phyloP scores from a whole-genome alignment of 2,113 vertebrate species.

The Blennius ocellaris region DNA sequence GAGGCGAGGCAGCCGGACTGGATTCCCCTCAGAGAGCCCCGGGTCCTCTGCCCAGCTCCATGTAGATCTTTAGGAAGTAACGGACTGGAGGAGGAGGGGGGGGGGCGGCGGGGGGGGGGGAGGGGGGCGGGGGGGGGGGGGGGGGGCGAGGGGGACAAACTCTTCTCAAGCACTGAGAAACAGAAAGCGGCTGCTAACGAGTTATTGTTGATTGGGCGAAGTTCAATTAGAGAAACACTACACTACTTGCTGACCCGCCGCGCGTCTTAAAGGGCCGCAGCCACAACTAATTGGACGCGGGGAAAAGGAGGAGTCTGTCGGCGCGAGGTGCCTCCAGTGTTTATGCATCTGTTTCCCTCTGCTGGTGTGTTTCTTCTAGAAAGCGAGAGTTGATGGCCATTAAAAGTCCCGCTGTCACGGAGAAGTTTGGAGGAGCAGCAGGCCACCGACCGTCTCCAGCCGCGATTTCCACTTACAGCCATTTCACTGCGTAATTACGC shows the following conservation, averaged over 20 bases:
- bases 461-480: constrained; percentile 14
- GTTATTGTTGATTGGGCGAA: constrained; percentile 88
- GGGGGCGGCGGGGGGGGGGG: constrained; percentile 71
- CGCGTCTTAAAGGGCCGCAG: constrained; percentile 88
- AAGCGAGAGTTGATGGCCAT: constrained; percentile 66
- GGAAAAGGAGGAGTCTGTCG: constrained; percentile 87
- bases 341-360: constrained; percentile 82
- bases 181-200: constrained; percentile 83
- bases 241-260: constrained; percentile 83
- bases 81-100: constrained; percentile 72
- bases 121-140: constrained; percentile 72
- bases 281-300: constrained; percentile 86
- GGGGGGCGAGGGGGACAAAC: constrained; percentile 66
- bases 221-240: constrained; percentile 88
- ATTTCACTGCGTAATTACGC: constrained; percentile 72
- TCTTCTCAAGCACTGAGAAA: constrained; percentile 66
- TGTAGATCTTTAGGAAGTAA: constrained; percentile 77
- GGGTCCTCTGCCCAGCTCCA: constrained; percentile 79
- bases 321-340: constrained; percentile 74
- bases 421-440: constrained; percentile 28
- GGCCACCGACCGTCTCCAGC: constrained; percentile 34
- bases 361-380: constrained; percentile 70
- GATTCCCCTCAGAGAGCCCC: constrained; percentile 76
- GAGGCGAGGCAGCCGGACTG: constrained; percentile 70
- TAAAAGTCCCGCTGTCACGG: constrained; percentile 51